phyloP scores from a whole-genome alignment of 2,797 vertebrate genomes.

The Coluber constrictor region DNA sequence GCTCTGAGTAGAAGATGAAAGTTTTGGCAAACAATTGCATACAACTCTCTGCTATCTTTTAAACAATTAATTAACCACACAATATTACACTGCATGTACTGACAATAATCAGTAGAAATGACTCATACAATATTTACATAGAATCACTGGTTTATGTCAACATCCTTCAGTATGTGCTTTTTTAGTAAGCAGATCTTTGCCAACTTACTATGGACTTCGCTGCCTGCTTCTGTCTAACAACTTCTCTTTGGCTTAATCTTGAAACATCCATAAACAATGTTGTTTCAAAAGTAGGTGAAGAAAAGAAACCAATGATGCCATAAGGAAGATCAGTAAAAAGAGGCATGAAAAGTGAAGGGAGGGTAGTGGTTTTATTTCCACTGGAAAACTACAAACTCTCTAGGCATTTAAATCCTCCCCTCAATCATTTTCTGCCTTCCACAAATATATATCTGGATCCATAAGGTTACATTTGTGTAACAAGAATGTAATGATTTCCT shows the following conservation, averaged over 20 bases:
- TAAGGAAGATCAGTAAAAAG: not conserved
- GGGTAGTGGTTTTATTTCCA: not conserved
- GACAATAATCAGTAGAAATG: not conserved
- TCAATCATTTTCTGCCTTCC: not conserved
- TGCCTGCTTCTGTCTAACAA: not conserved
- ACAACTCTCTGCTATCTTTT: not conserved
- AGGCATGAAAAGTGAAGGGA: too few relatives aligned
- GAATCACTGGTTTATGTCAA: not conserved
- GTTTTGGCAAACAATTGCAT: conserved; percentile 24
- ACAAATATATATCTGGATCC: not conserved
- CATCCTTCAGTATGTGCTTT: not conserved
- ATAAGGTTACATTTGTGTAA: not conserved
- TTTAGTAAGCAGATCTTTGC: not conserved
- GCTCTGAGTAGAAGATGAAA: not conserved
- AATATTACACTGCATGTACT: not conserved
- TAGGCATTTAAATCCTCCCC: not conserved
- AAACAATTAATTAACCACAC: not conserved
- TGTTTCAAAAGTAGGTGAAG: not conserved
- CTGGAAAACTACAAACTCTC: not conserved
- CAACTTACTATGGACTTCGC: not conserved
- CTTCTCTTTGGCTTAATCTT: conserved; percentile 22
- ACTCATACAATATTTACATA: not conserved
- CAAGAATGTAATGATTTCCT: not conserved
- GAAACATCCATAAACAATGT: not conserved
- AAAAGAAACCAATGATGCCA: not conserved